Percentiles rank a stretch among this genome's conserved stretches.
Conservation (phyloP, 1,140 invertebrate species). For the Drosophila bipectinata region DNA sequence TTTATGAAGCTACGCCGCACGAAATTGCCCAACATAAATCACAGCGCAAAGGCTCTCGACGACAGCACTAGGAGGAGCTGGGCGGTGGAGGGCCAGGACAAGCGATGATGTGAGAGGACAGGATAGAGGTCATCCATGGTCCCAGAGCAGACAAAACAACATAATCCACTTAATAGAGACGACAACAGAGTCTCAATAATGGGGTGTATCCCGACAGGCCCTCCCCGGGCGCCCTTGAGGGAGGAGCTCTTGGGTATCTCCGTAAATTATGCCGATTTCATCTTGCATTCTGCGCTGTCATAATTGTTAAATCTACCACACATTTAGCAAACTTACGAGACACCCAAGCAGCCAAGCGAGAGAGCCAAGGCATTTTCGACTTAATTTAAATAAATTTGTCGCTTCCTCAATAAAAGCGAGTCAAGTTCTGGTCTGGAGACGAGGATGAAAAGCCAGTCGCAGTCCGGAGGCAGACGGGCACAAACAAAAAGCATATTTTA, state of each 20-base stretch:
- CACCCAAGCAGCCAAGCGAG: slow-evolving; percentile 12
- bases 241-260: not conserved
- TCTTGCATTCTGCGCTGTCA: slow-evolving; percentile 71
- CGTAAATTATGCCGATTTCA: slow-evolving; percentile 72
- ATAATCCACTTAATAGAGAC: slow-evolving; percentile 78
- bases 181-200: slow-evolving; percentile 60
- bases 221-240: not conserved
- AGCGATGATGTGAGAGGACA: slow-evolving; percentile 10
- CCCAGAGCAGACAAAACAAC: slow-evolving; percentile 59
- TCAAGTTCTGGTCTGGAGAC: slow-evolving; percentile 11
- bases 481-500: slow-evolving; percentile 72
- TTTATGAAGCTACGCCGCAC: slow-evolving; percentile 74
- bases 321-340: slow-evolving; percentile 59
- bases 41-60: slow-evolving; percentile 50
- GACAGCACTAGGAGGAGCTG: slow-evolving; percentile 14
- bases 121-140: slow-evolving; percentile 44
- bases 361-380: slow-evolving; percentile 60
- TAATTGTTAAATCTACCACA: slow-evolving; percentile 81
- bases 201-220: slow-evolving; percentile 20
- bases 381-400: slow-evolving; percentile 81
- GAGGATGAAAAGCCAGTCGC: slow-evolving; percentile 3
- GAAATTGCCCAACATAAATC: slow-evolving; percentile 77
- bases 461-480: slow-evolving; percentile 3
- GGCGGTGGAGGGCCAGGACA: not conserved
- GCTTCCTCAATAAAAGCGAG: slow-evolving; percentile 77